These are phyloP conservation scores for Urocitellus parryii DNA, from an alignment of 2,113 vertebrate species.

Conservation along the genomic window DNA sequence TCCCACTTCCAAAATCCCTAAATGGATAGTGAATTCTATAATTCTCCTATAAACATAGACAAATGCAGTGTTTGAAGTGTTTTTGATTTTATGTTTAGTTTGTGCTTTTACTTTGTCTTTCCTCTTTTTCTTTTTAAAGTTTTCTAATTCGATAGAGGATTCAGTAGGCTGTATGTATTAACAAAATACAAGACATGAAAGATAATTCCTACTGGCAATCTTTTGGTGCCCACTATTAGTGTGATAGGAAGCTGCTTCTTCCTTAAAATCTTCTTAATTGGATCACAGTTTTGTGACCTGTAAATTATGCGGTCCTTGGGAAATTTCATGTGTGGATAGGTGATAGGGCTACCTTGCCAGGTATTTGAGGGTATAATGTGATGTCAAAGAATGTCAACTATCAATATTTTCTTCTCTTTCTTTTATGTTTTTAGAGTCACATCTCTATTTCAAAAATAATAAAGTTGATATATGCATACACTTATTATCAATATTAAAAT, in stretches of 20 bases:
- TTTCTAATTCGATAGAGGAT: background rate
- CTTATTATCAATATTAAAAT: background rate
- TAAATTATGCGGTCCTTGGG: background rate
- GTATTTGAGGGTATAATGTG: background rate
- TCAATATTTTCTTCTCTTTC: background rate
- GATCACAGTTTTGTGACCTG: background rate
- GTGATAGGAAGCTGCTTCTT: background rate
- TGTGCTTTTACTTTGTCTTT: background rate
- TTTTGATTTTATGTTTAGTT: background rate
- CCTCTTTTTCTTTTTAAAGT: background rate
- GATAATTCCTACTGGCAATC: background rate
- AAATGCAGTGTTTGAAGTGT: background rate
- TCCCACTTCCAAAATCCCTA: background rate
- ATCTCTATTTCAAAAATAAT: slow-evolving; percentile 6
- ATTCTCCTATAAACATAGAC: background rate
- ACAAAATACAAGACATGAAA: background rate
- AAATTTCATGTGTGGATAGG: background rate
- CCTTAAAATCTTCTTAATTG: background rate
- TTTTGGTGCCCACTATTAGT: background rate
- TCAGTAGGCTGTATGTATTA: background rate
- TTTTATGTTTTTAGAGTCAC: background rate
- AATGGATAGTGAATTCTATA: background rate
- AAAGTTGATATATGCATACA: background rate
- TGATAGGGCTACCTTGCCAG: too few species aligned
- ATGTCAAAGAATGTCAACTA: background rate